These are phyloP conservation scores for Clangula hyemalis DNA, from an alignment of 2,797 vertebrate genomes.

Conservation along the genomic window DNA sequence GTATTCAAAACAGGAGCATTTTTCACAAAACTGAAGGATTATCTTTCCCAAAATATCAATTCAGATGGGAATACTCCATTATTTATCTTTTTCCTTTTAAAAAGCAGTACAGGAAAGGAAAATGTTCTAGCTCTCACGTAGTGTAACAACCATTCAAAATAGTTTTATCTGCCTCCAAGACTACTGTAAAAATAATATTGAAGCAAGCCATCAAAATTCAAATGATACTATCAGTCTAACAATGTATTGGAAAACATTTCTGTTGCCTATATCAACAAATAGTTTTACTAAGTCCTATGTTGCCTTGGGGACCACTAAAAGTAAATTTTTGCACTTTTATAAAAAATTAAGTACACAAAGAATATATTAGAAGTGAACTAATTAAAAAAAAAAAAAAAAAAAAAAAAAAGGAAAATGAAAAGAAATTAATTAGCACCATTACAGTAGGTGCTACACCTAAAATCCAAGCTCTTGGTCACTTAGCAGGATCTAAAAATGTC, in stretches of 20 bases:
- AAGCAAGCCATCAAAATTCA: slow-evolving; percentile 48
- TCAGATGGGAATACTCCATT: neutral
- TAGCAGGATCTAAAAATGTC: neutral
- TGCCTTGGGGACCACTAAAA: neutral
- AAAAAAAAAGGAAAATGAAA: neutral
- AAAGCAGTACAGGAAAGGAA: neutral
- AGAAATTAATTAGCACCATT: neutral
- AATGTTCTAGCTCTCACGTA: neutral
- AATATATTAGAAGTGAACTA: slow-evolving; percentile 19
- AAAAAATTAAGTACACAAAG: slow-evolving; percentile 13
- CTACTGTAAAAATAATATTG: neutral
- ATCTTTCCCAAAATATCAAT: neutral
- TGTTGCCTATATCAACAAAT: slow-evolving; percentile 47
- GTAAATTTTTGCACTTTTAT: neutral
- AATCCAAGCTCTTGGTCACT: neutral
- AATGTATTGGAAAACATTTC: slow-evolving; percentile 21
- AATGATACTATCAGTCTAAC: slow-evolving; percentile 15
- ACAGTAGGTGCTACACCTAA: neutral
- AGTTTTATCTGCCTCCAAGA: slow-evolving; percentile 33
- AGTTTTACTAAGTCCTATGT: neutral
- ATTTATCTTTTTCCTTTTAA: neutral
- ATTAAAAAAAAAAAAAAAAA: neutral
- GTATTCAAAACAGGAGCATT: neutral
- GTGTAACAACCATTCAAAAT: slow-evolving; percentile 45
- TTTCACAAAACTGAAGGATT: neutral